Percentiles rank a stretch among this genome's conserved stretches.
Conservation (phyloP, 2,113 vertebrate species). For the Hydrolagus affinis region DNA sequence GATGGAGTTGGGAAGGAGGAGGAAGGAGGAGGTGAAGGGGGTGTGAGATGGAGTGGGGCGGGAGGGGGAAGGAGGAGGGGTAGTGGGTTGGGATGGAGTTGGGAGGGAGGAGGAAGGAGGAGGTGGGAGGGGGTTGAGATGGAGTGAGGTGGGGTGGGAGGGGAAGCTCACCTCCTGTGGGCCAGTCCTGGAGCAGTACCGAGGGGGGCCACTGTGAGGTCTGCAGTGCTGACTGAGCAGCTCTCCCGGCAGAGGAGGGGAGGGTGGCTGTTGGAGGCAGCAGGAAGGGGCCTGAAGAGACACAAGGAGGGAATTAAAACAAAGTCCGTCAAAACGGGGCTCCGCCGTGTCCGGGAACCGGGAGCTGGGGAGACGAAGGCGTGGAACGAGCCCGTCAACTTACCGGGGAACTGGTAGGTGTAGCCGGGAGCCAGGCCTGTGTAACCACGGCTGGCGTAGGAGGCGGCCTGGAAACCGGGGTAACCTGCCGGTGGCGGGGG, state of each 20-base stretch:
- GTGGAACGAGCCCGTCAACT: constrained; percentile 40
- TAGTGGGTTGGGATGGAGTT: neutral
- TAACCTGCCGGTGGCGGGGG: constrained; percentile 66
- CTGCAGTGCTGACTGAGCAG: neutral
- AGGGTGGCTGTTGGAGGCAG: constrained; percentile 18
- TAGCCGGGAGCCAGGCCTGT: constrained; percentile 93
- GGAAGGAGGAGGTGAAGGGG: neutral
- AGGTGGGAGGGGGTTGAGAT: neutral
- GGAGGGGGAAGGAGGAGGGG: neutral
- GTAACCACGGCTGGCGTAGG: constrained; percentile 91
- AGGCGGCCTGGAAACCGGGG: constrained; percentile 93
- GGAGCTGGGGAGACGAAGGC: neutral
- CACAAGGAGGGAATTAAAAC: neutral
- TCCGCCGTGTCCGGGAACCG: too few relatives aligned
- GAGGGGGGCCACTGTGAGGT: constrained; percentile 18
- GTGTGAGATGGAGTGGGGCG: too few relatives aligned
- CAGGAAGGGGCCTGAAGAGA: neutral
- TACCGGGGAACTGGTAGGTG: constrained; percentile 98
- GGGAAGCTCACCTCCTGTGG: constrained; percentile 12
- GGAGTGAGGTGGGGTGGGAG: neutral
- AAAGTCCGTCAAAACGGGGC: neutral
- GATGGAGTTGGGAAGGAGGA: neutral
- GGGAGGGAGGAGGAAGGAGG: neutral
- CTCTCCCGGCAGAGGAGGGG: constrained; percentile 2
- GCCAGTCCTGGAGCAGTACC: constrained; percentile 23